These are phyloP conservation scores for Apantesis nais DNA, from an alignment of 2,888 invertebrate genomes.

Conservation along the genomic window DNA sequence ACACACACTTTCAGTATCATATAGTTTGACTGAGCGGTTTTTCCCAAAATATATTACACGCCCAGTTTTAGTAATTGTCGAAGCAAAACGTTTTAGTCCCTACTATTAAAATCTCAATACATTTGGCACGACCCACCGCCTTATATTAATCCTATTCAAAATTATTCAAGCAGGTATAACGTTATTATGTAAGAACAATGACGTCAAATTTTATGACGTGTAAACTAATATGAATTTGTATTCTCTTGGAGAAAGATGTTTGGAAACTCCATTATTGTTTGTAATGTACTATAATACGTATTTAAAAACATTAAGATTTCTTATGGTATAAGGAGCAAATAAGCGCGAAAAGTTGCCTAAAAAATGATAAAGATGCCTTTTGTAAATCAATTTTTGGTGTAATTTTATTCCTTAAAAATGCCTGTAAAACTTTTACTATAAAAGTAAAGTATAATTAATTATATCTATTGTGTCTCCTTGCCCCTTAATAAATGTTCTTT, in stretches of 20 bases:
- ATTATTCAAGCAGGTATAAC: neutral
- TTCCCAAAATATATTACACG: neutral
- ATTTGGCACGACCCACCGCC: neutral
- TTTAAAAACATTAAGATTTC: neutral
- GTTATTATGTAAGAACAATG: conserved; percentile 1
- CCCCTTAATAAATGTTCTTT: too few relatives aligned
- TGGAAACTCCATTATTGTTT: neutral
- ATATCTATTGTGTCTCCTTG: too few relatives aligned
- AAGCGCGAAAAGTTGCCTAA: too few relatives aligned
- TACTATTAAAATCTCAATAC: neutral
- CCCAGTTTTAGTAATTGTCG: neutral
- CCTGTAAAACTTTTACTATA: too few relatives aligned
- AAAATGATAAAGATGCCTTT: too few relatives aligned
- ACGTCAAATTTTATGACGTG: neutral
- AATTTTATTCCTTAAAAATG: too few relatives aligned
- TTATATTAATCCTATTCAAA: conserved; percentile 5
- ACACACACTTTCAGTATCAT: neutral
- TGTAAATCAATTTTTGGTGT: too few relatives aligned
- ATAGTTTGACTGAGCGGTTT: neutral
- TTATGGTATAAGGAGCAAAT: neutral
- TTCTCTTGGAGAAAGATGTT: neutral
- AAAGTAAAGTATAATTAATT: too few relatives aligned
- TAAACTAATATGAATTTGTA: conserved; percentile 3
- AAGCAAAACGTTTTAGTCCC: neutral
- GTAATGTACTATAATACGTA: neutral